Base-by-base conservation (phyloP, 1,140 invertebrate species). In the Uloborus diversus region DNA sequence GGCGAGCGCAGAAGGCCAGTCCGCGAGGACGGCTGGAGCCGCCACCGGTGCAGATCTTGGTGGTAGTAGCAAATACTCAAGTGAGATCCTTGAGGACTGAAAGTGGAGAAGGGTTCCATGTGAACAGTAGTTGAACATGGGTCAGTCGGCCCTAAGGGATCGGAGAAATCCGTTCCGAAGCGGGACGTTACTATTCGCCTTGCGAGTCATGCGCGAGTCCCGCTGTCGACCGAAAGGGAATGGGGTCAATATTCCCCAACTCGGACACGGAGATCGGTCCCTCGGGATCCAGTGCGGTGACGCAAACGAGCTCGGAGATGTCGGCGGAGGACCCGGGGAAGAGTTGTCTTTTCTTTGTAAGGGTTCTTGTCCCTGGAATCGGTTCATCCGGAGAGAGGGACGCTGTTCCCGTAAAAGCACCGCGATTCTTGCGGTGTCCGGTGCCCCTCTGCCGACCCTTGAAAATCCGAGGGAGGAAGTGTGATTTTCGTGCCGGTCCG, bases 61-160 rank as follows among this genome's bases (percentile, higher is more conserved):
- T 87, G 85, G 73, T 57, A 57, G 70, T 51, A 51, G 49, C 49
- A 51, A 51, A 51, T 51, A 51, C 37, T n/a, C n/a, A n/a, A n/a
- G n/a, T n/a, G n/a, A n/a, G n/a, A n/a, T n/a, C n/a, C n/a, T n/a
- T n/a, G 49, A 51, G 49, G 49, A 51, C n/a, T 51, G 49, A 51
- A 51, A 20, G 5, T 30, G 57, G 25, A 32, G 57, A 61, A 61
- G 49, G 49, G 20, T 51, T 94, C 92, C 92, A 91, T 92, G 92
- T 93, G 90, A 94, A 94, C 93, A 93, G 93, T 91, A 88, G 89
- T 94, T 94, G 93, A 89, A 92, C 91, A 92, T 91, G 92, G 92
- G 92, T 51, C 89, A 94, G 92, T 94, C 92, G 92, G 92, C 92
- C 86, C 88, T 89, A 89, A 89, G 87, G 79, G 83, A 85, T 84